Evolutionary conservation across 2,113 vertebrate species (phyloP), one percentile per base, ranked within the genome.

Genomic region (Ptychochromis oligacanthus): DNA sequence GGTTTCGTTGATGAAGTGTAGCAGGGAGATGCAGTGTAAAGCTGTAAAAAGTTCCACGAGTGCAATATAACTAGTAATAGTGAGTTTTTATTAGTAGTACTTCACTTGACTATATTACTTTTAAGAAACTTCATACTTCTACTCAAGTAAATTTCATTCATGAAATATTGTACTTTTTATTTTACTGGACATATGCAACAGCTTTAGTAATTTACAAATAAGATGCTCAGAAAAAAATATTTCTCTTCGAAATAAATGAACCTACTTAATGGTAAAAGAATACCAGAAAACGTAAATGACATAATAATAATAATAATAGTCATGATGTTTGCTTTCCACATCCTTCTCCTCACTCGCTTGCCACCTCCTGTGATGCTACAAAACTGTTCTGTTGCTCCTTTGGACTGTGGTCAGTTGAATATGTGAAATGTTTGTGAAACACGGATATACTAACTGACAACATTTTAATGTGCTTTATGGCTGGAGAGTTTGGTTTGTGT

Each of bases 211-310:
- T 34, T 67, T 67, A 46, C 22, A 67, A 67, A 26, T 46, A 6
- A 11, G 1, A 26, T 26, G 14, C 38, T 67, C 14, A 43, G 24
- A n/a, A n/a, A n/a, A 43, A 43, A 64, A 43, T 24, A 2, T 0
- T n/a, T 43, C 24, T 65, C 38, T 24, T 24, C 43, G 62, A 67
- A 26, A 11, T 46, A 18, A 46, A 67, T 67, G 5, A 46, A 67
- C 43, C 64, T 40, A 43, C 13, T 11, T 3, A 65, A 43, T 38
- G 17, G 15, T 17, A 49, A 49, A 49, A 7, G 17, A 49, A 7
- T 15, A 7, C 46, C 15, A 46, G 62, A 17, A 67, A 67, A 65
- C 62, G 17, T 17, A 46, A 46, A 65, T 65, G 20, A 20, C 12
- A 12, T 62, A n/a, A 1, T 40, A 17, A 6, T 6, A 15, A 52